phyloP scores from a whole-genome alignment of 2,888 invertebrate species.

The Stenoptilia bipunctidactyla region DNA sequence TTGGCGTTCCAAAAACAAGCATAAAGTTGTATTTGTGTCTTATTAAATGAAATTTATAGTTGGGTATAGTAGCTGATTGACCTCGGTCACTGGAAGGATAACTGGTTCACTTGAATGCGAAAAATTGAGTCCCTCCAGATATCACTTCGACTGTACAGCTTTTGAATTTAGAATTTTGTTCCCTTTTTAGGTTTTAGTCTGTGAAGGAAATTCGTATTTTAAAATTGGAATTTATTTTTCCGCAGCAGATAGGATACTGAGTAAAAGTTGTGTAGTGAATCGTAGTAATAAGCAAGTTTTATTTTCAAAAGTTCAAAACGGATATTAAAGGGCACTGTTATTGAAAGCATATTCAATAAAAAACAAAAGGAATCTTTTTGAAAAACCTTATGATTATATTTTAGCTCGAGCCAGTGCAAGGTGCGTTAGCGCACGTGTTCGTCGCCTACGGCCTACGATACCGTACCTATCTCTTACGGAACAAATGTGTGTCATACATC shows the following conservation, averaged over 20 bases:
- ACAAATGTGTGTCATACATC: constrained; percentile 68
- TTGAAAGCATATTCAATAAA: no score
- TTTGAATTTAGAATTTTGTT: no score
- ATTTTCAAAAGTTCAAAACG: no score
- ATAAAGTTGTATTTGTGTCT: constrained; percentile 64
- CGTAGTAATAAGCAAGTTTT: no score
- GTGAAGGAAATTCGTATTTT: no score
- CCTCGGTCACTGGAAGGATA: constrained; percentile 60
- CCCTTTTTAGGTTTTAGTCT: no score
- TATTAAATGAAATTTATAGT: constrained; percentile 72
- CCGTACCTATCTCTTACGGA: constrained; percentile 55
- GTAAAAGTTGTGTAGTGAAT: no score
- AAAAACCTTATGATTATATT: background rate
- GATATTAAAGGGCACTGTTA: no score
- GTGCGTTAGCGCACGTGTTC: constrained; percentile 66
- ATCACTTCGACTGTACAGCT: no score
- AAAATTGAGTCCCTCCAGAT: constrained; percentile 23
- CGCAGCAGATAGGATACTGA: no score
- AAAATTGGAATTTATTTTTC: no score
- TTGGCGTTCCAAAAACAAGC: constrained; percentile 60
- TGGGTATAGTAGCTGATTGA: constrained; percentile 64
- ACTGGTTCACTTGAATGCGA: constrained; percentile 44
- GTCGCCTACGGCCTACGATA: constrained; percentile 42
- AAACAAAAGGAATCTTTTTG: no score
- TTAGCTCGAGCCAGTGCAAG: constrained; percentile 34